These are phyloP conservation scores for Chlamydotis undulata DNA, from an alignment of 2,113 vertebrate species.

Conservation along the genomic window DNA sequence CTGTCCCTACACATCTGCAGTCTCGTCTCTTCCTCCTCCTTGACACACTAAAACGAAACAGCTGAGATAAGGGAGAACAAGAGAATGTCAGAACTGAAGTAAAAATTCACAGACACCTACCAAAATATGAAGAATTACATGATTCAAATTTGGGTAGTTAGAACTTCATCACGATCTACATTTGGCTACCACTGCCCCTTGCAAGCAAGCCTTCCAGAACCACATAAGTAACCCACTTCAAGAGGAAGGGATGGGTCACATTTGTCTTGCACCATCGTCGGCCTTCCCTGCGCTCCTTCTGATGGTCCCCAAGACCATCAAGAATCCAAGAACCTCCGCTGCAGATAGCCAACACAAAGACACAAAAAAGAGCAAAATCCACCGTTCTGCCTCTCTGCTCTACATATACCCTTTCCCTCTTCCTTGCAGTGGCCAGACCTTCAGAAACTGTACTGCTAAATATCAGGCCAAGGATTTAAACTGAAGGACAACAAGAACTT, in stretches of 20 bases:
- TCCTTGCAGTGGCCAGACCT: background rate
- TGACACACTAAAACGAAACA: constrained; percentile 2
- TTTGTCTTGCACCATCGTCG: background rate
- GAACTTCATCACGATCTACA: background rate
- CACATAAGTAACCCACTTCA: rapidly evolving
- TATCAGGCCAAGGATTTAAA: background rate
- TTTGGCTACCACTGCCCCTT: background rate
- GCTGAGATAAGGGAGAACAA: background rate
- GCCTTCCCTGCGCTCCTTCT: background rate
- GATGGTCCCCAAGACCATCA: background rate
- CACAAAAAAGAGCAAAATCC: background rate
- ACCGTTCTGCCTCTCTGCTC: background rate
- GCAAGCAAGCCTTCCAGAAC: background rate
- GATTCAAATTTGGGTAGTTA: background rate
- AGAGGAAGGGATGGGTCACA: background rate
- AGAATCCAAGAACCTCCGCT: background rate
- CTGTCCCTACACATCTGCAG: constrained; percentile 32
- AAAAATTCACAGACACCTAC: background rate
- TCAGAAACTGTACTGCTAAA: background rate
- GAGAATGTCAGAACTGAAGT: background rate
- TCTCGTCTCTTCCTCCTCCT: background rate
- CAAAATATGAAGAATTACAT: background rate
- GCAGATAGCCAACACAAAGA: background rate
- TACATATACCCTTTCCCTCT: background rate
- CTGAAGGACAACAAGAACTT: background rate